Evolutionary conservation across 2,113 vertebrate species (phyloP), one percentile per base, ranked within the genome.

Genomic region (Oriolus oriolus): DNA sequence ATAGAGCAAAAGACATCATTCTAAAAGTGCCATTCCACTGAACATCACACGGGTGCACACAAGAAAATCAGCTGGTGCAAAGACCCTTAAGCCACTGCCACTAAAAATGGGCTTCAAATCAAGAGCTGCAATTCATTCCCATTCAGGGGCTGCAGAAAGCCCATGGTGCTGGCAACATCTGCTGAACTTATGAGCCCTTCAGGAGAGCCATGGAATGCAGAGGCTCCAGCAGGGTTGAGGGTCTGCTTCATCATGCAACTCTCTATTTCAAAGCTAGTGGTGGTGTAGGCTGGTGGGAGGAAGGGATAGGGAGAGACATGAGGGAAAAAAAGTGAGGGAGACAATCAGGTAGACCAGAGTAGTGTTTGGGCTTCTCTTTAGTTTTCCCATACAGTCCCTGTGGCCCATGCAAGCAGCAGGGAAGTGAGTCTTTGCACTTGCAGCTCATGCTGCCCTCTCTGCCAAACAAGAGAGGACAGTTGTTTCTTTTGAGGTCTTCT

Each of bases 41-140:
- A 86, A 19, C 3, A 7, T 68, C 33, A 31, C 33, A 47, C 1
- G 8, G 14, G 1, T 2, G 1, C 15, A 17, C 17, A 76, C 22
- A 79, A 41, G 68, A 70, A 50, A 12, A 17, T 53, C 57, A 47
- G 11, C 19, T 3, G 4, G 4, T 69, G 31, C 53, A 61, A 80
- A 86, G 24, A 41, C 4, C 7, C 37, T 75, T 63, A 74, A 83
- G 13, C 16, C 15, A 41, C 59, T 81, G 35, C 16, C 22, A 6
- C 53, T 42, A 47, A 23, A 23, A 95, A 78, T 1, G 8, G 13
- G 4, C 31, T 59, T 78, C 13, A 66, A 78, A 27, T 11, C 27
- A 70, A 59, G 35, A n/a, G 10, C 30, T 81, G 33, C 21, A 50
- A 27, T n/a, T 16, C 16, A 12, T 39, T 84, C 35, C 49, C 28